phyloP scores from a whole-genome alignment of 2,888 invertebrate species.

The Orgyia antiqua region DNA sequence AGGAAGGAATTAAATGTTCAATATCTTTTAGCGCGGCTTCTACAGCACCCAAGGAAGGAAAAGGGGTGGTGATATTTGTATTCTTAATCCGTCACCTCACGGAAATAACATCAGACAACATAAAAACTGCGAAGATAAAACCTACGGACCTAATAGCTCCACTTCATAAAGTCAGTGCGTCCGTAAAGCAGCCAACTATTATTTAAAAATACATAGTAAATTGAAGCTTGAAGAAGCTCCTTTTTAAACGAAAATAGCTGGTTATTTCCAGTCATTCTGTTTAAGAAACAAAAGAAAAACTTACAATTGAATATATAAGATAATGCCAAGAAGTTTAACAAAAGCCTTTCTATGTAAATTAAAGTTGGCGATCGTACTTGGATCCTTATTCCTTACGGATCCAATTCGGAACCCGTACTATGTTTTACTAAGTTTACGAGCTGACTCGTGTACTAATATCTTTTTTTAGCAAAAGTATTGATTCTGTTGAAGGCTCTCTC shows the following conservation, averaged over 20 bases:
- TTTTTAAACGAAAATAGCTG: too few relatives aligned
- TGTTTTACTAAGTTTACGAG: slow-evolving; percentile 13
- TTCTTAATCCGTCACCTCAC: neutral
- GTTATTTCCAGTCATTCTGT: neutral
- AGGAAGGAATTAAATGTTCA: too few relatives aligned
- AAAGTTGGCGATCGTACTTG: slow-evolving; percentile 10
- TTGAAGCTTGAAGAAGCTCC: too few relatives aligned
- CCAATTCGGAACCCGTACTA: slow-evolving; percentile 15
- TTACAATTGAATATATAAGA: slow-evolving; percentile 13
- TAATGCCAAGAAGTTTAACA: slow-evolving; percentile 17
- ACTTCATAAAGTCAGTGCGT: too few relatives aligned
- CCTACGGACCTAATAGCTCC: too few relatives aligned
- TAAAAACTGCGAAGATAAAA: too few relatives aligned
- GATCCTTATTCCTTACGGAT: slow-evolving; percentile 17
- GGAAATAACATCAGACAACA: neutral
- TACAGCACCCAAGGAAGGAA: too few relatives aligned
- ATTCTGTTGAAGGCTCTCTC: neutral
- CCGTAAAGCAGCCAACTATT: too few relatives aligned
- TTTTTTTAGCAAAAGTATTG: slow-evolving; percentile 4
- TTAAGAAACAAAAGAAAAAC: slow-evolving; percentile 7
- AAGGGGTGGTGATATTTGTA: too few relatives aligned
- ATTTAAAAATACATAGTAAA: too few relatives aligned
- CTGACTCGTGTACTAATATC: slow-evolving; percentile 3
- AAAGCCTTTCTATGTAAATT: slow-evolving; percentile 25
- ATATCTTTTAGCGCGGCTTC: too few relatives aligned